These are phyloP conservation scores for Digitonthophagus gazella DNA, from an alignment of 2,888 invertebrate genomes.

Conservation along the genomic window DNA sequence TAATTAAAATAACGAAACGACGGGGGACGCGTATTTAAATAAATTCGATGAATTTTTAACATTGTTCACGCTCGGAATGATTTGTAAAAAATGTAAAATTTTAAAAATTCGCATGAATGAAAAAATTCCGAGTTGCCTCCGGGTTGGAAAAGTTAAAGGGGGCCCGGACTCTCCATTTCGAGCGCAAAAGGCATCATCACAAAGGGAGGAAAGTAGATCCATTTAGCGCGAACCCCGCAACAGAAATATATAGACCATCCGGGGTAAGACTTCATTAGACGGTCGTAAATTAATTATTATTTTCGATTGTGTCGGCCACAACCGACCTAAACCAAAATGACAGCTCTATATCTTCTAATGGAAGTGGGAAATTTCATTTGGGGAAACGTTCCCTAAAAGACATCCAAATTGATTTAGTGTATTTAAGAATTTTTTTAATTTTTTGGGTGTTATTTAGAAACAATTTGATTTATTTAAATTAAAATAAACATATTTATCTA, in stretches of 20 bases:
- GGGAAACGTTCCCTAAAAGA: too few relatives aligned
- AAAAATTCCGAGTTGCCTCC: background rate
- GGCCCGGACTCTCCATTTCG: background rate
- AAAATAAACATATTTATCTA: too few relatives aligned
- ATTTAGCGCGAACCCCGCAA: slow-evolving; percentile 1
- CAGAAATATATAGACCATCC: slow-evolving; percentile 14
- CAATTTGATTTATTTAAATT: too few relatives aligned
- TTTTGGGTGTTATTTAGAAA: too few relatives aligned
- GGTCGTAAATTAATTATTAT: slow-evolving; percentile 51
- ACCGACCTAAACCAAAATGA: slow-evolving; percentile 30
- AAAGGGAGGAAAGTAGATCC: slow-evolving; percentile 15
- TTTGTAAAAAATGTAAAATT: slow-evolving; percentile 19
- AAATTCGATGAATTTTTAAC: slow-evolving; percentile 49
- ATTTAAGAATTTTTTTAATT: too few relatives aligned
- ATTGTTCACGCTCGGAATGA: slow-evolving; percentile 32
- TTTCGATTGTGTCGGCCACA: slow-evolving; percentile 50
- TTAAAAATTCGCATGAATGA: background rate
- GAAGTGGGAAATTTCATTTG: slow-evolving; percentile 26
- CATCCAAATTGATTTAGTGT: too few relatives aligned
- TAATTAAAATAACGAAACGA: slow-evolving; percentile 51
- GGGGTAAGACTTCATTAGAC: slow-evolving; percentile 48
- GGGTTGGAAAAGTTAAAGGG: background rate
- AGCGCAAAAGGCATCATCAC: background rate
- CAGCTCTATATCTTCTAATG: slow-evolving; percentile 26
- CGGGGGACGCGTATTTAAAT: slow-evolving; percentile 45